Percentiles rank a stretch among this genome's conserved stretches.
phyloP scores from a whole-genome alignment of 2,888 invertebrate genomes.

The Mycogona germanica region DNA sequence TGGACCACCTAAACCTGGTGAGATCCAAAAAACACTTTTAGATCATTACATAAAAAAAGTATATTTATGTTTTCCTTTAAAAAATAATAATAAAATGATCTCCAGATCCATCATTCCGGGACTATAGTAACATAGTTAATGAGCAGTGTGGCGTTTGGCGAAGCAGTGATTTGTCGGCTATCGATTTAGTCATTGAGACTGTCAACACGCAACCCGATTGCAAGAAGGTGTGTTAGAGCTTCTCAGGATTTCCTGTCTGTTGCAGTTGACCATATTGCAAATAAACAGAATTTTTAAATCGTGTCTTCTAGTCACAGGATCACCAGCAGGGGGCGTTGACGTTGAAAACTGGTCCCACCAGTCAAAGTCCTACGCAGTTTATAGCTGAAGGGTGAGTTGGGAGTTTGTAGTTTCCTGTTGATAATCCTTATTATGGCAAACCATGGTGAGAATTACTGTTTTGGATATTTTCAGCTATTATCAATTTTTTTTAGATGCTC shows the following conservation, averaged over 20 bases:
- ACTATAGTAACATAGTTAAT: conserved; percentile 27
- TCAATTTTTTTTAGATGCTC: too few species aligned
- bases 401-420: neutral
- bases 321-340: too few species aligned
- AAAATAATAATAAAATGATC: too few species aligned
- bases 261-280: conserved; percentile 13
- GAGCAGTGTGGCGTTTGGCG: conserved; percentile 28
- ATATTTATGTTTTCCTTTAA: too few species aligned
- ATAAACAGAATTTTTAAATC: too few species aligned
- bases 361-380: too few species aligned
- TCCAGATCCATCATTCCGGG: too few species aligned
- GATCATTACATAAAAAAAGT: too few species aligned
- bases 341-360: conserved; percentile 12
- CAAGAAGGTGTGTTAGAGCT: neutral
- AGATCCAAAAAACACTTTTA: neutral
- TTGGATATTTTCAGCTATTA: too few species aligned
- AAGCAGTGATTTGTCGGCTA: conserved; percentile 19
- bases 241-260: conserved; percentile 6
- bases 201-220: neutral
- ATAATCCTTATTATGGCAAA: too few species aligned
- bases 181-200: conserved; percentile 22
- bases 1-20: conserved; percentile 20
- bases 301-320: too few species aligned
- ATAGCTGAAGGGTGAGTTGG: conserved; percentile 48
- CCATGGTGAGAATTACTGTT: too few species aligned